Evolutionary conservation across 2,888 invertebrate species (phyloP).

Genomic region (Cephus runcator): DNA sequence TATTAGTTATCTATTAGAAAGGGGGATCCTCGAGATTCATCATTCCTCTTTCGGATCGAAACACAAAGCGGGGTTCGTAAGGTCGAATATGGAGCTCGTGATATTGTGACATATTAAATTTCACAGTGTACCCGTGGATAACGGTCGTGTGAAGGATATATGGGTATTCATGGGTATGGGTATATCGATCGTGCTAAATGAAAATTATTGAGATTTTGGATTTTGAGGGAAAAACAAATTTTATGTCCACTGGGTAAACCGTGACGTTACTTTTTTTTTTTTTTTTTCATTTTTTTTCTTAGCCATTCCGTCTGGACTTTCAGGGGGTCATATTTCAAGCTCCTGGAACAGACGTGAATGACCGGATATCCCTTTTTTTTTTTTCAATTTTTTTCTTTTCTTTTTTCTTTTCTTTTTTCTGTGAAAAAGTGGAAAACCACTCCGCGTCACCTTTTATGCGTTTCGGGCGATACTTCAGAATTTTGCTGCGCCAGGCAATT

Average conservation of each 20-base stretch:
- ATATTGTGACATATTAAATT: not conserved
- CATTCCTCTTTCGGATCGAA: not conserved
- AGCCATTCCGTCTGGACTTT: not conserved
- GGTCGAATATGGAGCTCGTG: not conserved
- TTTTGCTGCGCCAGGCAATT: not conserved
- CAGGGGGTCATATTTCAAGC: not conserved
- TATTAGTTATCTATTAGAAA: not conserved
- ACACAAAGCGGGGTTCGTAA: not conserved
- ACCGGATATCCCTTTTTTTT: constrained; percentile 1
- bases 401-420: no score
- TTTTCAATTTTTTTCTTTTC: not conserved
- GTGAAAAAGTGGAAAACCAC: not conserved
- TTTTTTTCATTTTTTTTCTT: no score
- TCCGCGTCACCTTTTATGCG: not conserved
- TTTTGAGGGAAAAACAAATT: no score
- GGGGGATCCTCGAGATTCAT: not conserved
- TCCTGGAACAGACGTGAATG: not conserved
- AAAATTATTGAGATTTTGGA: no score
- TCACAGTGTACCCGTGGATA: no score
- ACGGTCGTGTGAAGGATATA: no score
- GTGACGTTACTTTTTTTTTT: no score
- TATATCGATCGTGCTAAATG: no score
- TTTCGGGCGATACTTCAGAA: not conserved
- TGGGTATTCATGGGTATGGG: no score
- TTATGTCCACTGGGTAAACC: no score